Evolutionary conservation across 2,113 vertebrate species (phyloP).

Genomic region (Diadophis punctatus): DNA sequence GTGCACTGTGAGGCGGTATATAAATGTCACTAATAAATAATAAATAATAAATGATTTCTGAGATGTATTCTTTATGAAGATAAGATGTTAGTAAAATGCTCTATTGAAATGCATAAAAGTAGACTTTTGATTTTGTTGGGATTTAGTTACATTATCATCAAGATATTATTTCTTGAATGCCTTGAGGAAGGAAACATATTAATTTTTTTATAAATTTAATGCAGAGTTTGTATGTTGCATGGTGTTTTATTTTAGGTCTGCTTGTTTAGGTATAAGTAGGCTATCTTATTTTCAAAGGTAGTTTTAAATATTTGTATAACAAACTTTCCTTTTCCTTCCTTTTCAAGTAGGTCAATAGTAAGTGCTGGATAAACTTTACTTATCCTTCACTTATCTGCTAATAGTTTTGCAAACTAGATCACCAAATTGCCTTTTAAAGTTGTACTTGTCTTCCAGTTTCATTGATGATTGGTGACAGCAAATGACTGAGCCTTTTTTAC

Average conservation of each 20-base stretch:
- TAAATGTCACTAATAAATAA: too few relatives aligned
- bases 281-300: background rate
- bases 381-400: background rate
- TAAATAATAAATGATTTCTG: too few relatives aligned
- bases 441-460: background rate
- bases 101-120: background rate
- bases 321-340: background rate
- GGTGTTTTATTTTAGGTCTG: background rate
- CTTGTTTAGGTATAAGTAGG: background rate
- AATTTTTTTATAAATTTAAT: background rate
- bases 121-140: background rate
- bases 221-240: background rate
- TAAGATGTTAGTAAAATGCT: background rate
- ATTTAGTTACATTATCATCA: background rate
- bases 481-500: background rate
- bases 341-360: background rate
- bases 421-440: background rate
- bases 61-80: background rate
- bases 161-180: background rate
- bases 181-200: background rate
- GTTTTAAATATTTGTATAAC: background rate
- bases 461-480: background rate
- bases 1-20: too few relatives aligned
- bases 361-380: background rate
- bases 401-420: background rate